phyloP scores from a whole-genome alignment of 2,888 invertebrate species.

The Aphrophora alni region DNA sequence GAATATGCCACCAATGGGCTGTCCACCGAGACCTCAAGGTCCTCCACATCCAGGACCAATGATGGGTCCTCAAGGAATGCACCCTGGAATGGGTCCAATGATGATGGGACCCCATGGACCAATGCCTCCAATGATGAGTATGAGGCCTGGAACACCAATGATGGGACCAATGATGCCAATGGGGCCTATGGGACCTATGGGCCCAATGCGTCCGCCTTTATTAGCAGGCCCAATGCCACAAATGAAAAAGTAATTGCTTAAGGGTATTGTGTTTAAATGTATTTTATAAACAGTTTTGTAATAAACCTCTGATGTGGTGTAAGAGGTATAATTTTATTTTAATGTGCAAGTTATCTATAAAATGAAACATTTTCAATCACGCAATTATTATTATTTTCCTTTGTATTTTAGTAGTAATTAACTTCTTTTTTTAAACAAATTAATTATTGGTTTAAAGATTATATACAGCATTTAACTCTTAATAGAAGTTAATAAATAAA shows the following conservation, averaged over 20 bases:
- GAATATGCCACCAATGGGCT: conserved; percentile 58
- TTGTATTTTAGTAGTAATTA: too few species aligned
- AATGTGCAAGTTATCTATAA: too few species aligned
- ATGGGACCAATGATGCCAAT: conserved; percentile 73
- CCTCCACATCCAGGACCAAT: conserved; percentile 62
- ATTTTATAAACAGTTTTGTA: too few species aligned
- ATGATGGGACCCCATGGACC: conserved; percentile 64
- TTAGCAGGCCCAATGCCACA: conserved; percentile 62
- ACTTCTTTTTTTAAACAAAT: too few species aligned
- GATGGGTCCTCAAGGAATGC: conserved; percentile 64
- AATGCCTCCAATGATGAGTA: conserved; percentile 79
- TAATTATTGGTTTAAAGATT: too few species aligned
- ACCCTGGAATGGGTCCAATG: conserved; percentile 65
- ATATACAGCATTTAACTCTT: too few species aligned
- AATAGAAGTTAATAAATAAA: too few species aligned
- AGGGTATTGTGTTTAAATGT: too few species aligned
- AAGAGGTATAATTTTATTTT: too few species aligned
- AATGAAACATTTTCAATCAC: too few species aligned
- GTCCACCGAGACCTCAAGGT: conserved; percentile 68
- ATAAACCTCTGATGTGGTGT: too few species aligned
- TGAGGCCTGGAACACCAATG: conserved; percentile 67
- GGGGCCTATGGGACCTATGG: conserved; percentile 73
- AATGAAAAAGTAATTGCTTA: conserved; percentile 41
- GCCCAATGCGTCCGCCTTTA: conserved; percentile 74
- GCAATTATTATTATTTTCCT: too few species aligned